phyloP scores from a whole-genome alignment of 2,888 invertebrate genomes.

The Drosophila mulleri region DNA sequence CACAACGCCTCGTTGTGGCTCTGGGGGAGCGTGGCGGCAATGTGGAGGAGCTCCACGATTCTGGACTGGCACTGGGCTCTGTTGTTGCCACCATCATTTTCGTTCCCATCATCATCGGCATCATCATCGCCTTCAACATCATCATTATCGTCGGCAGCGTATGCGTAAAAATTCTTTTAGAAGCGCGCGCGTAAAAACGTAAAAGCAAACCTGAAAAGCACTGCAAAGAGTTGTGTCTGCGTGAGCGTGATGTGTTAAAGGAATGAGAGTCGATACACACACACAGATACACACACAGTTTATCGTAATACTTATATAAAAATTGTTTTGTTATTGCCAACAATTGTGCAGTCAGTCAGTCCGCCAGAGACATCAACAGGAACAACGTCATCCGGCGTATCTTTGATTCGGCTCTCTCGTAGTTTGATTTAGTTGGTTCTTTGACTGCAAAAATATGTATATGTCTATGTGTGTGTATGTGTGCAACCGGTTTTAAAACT shows the following conservation, averaged over 20 bases:
- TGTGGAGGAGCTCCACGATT: constrained; percentile 42
- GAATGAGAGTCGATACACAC: constrained; percentile 27
- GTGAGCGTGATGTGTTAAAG: constrained; percentile 31
- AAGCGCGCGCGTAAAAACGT: constrained; percentile 70
- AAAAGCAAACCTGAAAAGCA: constrained; percentile 62
- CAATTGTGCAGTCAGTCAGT: constrained; percentile 41
- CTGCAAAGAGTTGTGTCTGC: constrained; percentile 38
- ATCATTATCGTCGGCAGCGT: constrained; percentile 24
- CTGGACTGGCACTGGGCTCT: constrained; percentile 59
- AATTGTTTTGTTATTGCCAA: constrained; percentile 49
- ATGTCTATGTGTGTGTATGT: background rate
- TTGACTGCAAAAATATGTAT: too few species aligned
- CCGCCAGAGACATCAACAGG: constrained; percentile 16
- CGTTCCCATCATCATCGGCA: constrained; percentile 18
- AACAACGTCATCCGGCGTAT: constrained; percentile 15
- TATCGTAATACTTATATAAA: constrained; percentile 32
- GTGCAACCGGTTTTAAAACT: background rate
- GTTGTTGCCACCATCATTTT: constrained; percentile 49
- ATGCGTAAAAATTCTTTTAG: constrained; percentile 74
- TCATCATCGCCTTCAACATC: constrained; percentile 14
- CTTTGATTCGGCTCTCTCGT: constrained; percentile 21
- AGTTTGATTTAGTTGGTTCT: constrained; percentile 15
- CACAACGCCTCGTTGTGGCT: constrained; percentile 29
- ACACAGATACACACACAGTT: background rate
- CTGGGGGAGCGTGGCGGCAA: constrained; percentile 34